Evolutionary conservation across 2,113 vertebrate species (phyloP).

Genomic region (Phrynosoma blainvillii): DNA sequence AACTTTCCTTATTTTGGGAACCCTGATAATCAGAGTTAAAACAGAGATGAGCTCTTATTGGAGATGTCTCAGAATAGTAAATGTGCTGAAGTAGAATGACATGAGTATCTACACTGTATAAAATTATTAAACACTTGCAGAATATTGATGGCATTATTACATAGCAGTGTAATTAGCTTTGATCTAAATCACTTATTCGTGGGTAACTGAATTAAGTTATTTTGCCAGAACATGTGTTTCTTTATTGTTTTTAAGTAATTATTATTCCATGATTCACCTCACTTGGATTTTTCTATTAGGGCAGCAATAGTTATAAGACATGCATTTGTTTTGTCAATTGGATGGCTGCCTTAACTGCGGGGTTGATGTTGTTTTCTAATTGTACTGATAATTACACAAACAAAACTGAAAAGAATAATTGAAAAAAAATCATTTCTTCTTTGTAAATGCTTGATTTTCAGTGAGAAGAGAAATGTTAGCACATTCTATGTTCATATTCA

Average conservation of each 20-base stretch:
- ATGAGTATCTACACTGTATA: neutral
- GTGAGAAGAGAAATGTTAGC: neutral
- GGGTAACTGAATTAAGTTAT: neutral
- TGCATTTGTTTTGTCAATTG: neutral
- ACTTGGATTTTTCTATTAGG: conserved; percentile 15
- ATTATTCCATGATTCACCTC: neutral
- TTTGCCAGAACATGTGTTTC: neutral
- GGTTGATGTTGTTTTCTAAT: neutral
- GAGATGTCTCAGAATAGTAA: neutral
- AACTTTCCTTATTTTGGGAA: conserved; percentile 8
- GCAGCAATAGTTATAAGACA: conserved; percentile 3
- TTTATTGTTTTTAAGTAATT: conserved; percentile 36
- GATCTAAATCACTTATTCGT: conserved; percentile 1
- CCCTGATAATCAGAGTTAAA: neutral
- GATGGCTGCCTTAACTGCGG: conserved; percentile 10
- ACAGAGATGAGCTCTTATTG: conserved; percentile 10
- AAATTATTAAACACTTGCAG: neutral
- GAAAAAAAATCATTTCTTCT: neutral
- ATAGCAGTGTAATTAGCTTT: neutral
- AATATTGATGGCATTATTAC: neutral
- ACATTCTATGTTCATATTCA: neutral
- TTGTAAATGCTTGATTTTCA: neutral
- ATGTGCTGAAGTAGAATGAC: neutral
- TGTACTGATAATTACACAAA: neutral
- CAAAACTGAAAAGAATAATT: neutral